Conservation (phyloP, 2,888 invertebrate species). For the Lagria hirta region DNA sequence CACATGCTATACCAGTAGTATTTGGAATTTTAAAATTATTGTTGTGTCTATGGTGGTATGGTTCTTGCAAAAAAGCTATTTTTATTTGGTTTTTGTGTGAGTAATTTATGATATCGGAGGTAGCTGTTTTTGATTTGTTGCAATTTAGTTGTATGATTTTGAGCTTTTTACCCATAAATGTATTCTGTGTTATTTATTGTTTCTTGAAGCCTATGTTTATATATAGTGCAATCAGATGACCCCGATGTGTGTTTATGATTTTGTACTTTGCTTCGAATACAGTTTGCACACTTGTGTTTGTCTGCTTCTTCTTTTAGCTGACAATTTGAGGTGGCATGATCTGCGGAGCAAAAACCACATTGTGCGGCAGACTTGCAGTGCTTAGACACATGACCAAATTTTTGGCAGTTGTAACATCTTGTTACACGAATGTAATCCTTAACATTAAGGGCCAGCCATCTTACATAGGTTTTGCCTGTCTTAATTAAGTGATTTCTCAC, state of each 20-base stretch:
- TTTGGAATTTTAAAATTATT: conserved; percentile 4
- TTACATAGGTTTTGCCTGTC: conserved; percentile 1
- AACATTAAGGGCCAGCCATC: background rate
- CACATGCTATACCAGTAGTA: background rate
- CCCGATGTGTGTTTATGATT: background rate
- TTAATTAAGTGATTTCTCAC: conserved; percentile 3
- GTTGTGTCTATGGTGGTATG: conserved; percentile 2
- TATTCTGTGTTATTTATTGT: background rate
- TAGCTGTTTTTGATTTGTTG: conserved; percentile 2
- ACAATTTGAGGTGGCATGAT: conserved; percentile 1
- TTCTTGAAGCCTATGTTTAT: conserved; percentile 3
- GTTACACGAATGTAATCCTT: conserved; percentile 2
- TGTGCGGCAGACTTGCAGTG: conserved; percentile 3
- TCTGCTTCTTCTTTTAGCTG: background rate
- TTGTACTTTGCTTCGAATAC: background rate
- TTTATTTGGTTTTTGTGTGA: conserved; percentile 1
- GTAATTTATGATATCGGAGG: conserved; percentile 2
- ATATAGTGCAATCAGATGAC: background rate
- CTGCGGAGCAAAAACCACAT: conserved; percentile 1
- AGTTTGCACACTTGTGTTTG: background rate
- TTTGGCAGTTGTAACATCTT: conserved; percentile 13
- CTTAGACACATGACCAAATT: conserved; percentile 8
- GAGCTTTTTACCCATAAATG: conserved; percentile 1
- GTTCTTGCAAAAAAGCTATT: conserved; percentile 5
- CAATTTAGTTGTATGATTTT: conserved; percentile 1